phyloP scores from a whole-genome alignment of 2,797 vertebrate species.

The Gadopsis bispinosus region DNA sequence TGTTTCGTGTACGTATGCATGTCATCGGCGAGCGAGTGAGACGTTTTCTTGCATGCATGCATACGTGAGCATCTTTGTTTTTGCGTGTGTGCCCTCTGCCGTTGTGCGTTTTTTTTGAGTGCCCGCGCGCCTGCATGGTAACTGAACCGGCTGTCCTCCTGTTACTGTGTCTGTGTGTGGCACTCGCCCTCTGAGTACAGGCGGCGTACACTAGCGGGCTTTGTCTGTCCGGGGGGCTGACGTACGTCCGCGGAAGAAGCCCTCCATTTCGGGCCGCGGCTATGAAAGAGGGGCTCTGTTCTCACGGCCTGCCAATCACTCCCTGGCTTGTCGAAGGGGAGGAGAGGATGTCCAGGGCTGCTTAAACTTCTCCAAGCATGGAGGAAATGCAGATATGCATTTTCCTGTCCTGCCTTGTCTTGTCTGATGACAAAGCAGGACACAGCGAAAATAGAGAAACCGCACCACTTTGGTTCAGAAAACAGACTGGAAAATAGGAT shows the following conservation, averaged over 20 bases:
- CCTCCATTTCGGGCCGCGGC: constrained; percentile 43
- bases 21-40: not conserved
- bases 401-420: constrained; percentile 22
- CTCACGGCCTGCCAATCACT: constrained; percentile 64
- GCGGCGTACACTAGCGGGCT: constrained; percentile 69
- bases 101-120: not conserved
- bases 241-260: constrained; percentile 65
- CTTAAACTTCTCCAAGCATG: constrained; percentile 44
- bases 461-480: not conserved
- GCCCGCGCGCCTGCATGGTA: constrained; percentile 56
- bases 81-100: not conserved
- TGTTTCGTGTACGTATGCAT: not conserved
- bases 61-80: constrained; percentile 56
- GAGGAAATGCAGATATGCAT: constrained; percentile 56
- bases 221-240: constrained; percentile 70
- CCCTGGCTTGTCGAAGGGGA: constrained; percentile 40
- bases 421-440: constrained; percentile 37
- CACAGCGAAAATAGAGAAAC: constrained; percentile 15
- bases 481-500: not conserved
- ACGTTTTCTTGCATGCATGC: constrained; percentile 17
- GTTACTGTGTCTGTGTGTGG: constrained; percentile 81
- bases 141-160: constrained; percentile 68
- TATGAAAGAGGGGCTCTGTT: constrained; percentile 74
- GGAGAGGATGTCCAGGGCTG: constrained; percentile 57
- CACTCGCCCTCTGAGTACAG: constrained; percentile 55